Conservation (phyloP, 2,113 vertebrate species). For the Aspiorhynchus laticeps region DNA sequence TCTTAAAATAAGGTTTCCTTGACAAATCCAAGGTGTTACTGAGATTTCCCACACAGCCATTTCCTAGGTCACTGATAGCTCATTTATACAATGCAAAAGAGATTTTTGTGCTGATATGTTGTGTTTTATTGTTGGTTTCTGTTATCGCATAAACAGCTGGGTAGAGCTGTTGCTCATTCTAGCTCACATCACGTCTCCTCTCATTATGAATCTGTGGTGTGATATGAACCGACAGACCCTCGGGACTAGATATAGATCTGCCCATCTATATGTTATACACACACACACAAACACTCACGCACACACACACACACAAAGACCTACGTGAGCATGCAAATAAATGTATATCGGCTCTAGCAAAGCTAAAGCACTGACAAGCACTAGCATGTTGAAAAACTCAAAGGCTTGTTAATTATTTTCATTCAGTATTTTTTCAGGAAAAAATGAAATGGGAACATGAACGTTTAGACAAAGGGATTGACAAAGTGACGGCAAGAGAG, state of each 20-base stretch:
- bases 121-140: constrained; percentile 14
- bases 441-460: neutral
- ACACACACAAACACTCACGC: constrained; percentile 12
- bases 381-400: constrained; percentile 6
- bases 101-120: neutral
- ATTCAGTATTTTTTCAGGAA: neutral
- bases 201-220: constrained; percentile 29
- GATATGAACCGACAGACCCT: constrained; percentile 20
- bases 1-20: too few relatives aligned
- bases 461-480: neutral
- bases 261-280: neutral
- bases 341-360: neutral
- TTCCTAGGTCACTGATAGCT: too few relatives aligned
- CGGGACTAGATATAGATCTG: constrained; percentile 22
- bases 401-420: neutral
- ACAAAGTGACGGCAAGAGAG: neutral
- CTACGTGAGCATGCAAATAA: constrained; percentile 1
- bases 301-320: neutral
- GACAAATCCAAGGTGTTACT: too few relatives aligned
- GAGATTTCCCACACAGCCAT: too few relatives aligned
- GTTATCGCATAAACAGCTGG: constrained; percentile 27
- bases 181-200: constrained; percentile 35
- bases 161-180: constrained; percentile 23
- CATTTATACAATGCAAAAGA: neutral
- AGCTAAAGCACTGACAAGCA: neutral